Evolutionary conservation across 2,888 invertebrate species (phyloP).

Genomic region (Suillia variegata): DNA sequence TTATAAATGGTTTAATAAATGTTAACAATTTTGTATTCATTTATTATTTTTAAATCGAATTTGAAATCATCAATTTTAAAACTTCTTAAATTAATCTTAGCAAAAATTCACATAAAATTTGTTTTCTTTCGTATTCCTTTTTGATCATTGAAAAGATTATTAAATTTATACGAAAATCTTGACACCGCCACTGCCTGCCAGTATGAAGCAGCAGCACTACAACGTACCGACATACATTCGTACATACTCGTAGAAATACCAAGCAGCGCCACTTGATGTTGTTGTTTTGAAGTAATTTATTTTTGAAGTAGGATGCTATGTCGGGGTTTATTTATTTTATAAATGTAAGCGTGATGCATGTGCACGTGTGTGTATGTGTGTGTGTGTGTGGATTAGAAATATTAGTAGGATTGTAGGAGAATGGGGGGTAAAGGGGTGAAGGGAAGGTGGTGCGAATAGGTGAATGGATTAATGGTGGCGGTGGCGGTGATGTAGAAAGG

Average conservation of each 20-base stretch:
- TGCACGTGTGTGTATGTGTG: background rate
- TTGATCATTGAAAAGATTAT: too few species aligned
- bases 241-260: background rate
- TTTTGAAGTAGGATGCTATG: conserved; percentile 43
- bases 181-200: background rate
- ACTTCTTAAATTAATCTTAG: too few species aligned
- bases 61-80: too few species aligned
- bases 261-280: background rate
- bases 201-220: background rate
- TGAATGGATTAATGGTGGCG: background rate
- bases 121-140: conserved; percentile 1
- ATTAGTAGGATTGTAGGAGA: too few species aligned
- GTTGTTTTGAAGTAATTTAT: conserved; percentile 43
- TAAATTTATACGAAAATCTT: too few species aligned
- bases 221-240: background rate
- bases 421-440: too few species aligned
- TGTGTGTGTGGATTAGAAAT: background rate
- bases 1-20: too few species aligned
- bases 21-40: too few species aligned
- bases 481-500: background rate
- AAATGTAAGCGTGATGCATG: background rate
- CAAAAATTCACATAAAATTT: background rate
- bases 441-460: too few species aligned
- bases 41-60: too few species aligned
- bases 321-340: conserved; percentile 13